Conservation (phyloP, 2,113 vertebrate species). For the Chamaea fasciata region DNA sequence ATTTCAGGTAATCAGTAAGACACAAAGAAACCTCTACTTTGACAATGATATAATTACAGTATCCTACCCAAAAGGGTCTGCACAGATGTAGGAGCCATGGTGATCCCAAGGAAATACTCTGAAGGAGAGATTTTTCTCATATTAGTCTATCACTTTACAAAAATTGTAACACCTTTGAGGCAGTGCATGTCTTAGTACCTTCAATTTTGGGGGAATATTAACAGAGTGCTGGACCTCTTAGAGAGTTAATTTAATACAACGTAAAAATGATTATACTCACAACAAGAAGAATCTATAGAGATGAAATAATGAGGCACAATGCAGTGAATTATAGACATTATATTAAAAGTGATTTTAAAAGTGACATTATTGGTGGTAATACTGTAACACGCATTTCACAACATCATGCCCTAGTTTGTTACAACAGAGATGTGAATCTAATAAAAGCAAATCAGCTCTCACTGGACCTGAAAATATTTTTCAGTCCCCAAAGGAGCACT, state of each 20-base stretch:
- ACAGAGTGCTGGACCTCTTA: background rate
- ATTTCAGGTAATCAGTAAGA: background rate
- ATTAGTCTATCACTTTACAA: background rate
- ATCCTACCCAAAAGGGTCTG: background rate
- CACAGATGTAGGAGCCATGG: background rate
- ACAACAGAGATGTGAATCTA: background rate
- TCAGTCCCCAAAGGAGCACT: background rate
- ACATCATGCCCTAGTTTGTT: background rate
- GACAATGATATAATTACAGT: background rate
- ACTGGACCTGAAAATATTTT: conserved; percentile 2
- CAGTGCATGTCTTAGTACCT: background rate
- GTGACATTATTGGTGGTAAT: conserved; percentile 7
- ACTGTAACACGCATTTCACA: background rate
- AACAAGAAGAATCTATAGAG: background rate
- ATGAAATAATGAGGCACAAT: background rate
- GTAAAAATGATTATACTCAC: background rate
- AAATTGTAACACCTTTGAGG: background rate
- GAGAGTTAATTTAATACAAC: background rate
- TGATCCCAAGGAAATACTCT: background rate
- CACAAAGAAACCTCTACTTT: background rate
- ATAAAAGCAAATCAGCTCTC: conserved; percentile 37
- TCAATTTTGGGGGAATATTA: background rate
- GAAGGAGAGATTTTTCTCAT: background rate
- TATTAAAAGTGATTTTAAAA: conserved; percentile 8
- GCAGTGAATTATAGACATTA: background rate